Base-by-base conservation (phyloP, 2,888 invertebrate species). In the Hirtodrosophila trivittata region DNA sequence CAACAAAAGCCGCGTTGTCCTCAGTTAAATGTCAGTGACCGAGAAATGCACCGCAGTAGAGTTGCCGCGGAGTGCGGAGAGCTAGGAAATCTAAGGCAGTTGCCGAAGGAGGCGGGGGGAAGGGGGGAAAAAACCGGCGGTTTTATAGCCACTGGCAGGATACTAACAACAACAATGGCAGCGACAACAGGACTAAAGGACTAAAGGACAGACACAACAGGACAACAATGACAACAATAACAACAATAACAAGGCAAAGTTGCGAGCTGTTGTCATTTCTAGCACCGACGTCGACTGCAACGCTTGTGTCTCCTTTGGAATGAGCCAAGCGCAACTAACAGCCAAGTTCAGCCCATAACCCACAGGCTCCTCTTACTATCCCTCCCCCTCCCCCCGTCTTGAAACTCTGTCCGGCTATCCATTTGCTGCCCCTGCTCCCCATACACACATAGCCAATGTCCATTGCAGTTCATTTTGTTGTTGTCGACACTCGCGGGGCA, bases 131-230 rank as follows among this genome's bases (percentile, higher is more conserved):
- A 50, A 38, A 50, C 28, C 54, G 66, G 70, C 60, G 70, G 73
- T 75, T 78, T 82, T 82, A 82, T 82, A 76, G 77, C 80, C 77
- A 69, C 46, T 64, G 75, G 78, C 82, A 77, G 82, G 66, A 77
- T 74, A 72, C 72, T 45, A 58, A 56, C 63, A 66, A 67, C 58
- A 71, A 39, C 64, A 67, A 64, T 55, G 51, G 32, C 25, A 51
- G 39, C 38, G 26, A 38, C 9, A 18, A 62, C 55, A 55, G 42
- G 14, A 72, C 55, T 72, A 67, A 63, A 49, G 30, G 46, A 50
- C 41, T 41, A 47, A 33, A 52, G 9, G 9, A 18, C 16, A 52
- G 8, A 49, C 38, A n/a, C 55, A 64, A 50, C 28, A 21, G 18
- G 47, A 43, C 41, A 65, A 51, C 28, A 28, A 28, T n/a, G 28